Evolutionary conservation across 2,113 vertebrate species (phyloP).

Genomic region (Proteles cristata): DNA sequence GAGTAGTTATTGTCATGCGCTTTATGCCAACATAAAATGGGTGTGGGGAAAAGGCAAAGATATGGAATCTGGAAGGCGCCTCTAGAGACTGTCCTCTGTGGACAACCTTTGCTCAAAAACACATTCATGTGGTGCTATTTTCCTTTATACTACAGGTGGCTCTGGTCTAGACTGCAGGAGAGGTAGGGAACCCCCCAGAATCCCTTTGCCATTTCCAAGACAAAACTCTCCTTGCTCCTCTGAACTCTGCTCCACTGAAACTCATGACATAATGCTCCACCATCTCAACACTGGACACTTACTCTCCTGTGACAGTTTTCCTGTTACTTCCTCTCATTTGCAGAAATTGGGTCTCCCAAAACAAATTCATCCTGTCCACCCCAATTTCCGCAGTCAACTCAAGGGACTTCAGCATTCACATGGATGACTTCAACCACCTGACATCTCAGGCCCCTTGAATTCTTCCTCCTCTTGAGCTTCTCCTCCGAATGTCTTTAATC

Average conservation of each 20-base stretch:
- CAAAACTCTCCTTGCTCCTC: neutral
- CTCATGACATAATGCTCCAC: neutral
- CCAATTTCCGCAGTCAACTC: neutral
- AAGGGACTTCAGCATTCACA: neutral
- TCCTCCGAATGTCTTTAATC: neutral
- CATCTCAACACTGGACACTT: neutral
- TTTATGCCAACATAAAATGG: neutral
- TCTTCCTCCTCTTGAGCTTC: neutral
- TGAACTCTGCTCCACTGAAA: neutral
- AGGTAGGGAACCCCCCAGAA: neutral
- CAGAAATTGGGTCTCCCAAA: neutral
- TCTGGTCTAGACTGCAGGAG: neutral
- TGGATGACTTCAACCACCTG: neutral
- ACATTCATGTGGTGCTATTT: neutral
- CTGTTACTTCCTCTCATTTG: neutral
- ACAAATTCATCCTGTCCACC: neutral
- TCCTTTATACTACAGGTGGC: neutral
- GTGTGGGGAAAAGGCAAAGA: neutral
- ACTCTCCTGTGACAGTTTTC: neutral
- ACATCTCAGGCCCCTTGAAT: neutral
- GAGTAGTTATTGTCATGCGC: neutral
- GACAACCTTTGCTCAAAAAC: neutral
- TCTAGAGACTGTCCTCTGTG: neutral
- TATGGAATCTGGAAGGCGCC: neutral
- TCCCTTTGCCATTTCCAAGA: neutral